Evolutionary conservation across 2,113 vertebrate genomes (phyloP), one percentile per base, ranked within the genome.

Genomic region (Nesogale talazaci): DNA sequence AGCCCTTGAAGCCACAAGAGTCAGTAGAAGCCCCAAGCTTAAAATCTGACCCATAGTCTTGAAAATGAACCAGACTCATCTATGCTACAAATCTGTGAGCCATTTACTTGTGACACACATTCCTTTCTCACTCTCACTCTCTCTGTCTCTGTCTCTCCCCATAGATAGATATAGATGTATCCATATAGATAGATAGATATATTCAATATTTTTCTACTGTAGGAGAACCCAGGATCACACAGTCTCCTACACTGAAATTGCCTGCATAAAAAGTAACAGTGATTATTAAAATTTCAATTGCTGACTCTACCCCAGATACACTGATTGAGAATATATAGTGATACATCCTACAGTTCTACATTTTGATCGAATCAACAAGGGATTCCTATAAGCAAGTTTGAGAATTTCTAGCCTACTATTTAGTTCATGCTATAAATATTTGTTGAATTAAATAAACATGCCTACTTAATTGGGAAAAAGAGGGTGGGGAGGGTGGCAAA

Each of bases 381-480:
- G 4, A 78, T 89, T 91, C 63, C 52, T 88, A 86, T 14, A 36
- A 6, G 19, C 4, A 69, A n/a, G 4, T 88, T 91, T 83, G 22
- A 80, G 86, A 90, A 83, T 86, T 67, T 23, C 57, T 76, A 65
- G 15, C 59, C 52, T 93, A 85, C 20, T 86, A 82, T 81, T 94
- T 81, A 89, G 59, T 67, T 77, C 27, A 61, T 8, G 57, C 42
- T 78, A 38, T 42, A 85, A 92, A 78, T 27, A 85, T 56, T 72
- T 89, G 36, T 79, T 74, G 83, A 81, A 42, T 90, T 81, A 90
- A 84, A 59, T 78, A 29, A 3, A 56, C 10, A 78, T 93, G 3
- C 72, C 83, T 77, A 78, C 22, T 89, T 95, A 76, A 93, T 74
- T 75, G 19, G 69, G 42, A 90, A 81, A 90, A 36, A 19, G 4